Evolutionary conservation across 2,888 invertebrate species (phyloP), one percentile per base, ranked within the genome.

Genomic region (Mayetiola destructor): DNA sequence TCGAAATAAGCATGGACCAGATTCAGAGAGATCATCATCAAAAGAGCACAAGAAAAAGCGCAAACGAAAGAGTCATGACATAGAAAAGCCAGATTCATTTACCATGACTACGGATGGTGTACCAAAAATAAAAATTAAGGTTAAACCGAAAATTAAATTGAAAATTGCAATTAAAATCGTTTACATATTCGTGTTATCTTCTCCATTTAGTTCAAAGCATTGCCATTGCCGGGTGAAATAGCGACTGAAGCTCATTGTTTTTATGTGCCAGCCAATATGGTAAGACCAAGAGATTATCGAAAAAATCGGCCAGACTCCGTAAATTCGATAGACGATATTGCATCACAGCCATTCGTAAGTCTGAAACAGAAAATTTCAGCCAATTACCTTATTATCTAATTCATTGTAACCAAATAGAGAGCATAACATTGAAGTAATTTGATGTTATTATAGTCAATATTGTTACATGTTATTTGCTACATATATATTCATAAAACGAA

Each of bases 201-300:
- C 5, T 23, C 21, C 8, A 20, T 20, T 20, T 55, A 64, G 62
- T 70, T 73, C 36, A 72, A 72, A 62, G 68, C 70, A 6, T 59
- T 72, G 20, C 70, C 71, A 21, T 60, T 70, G 56, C 72, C 72
- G 0, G 71, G 71, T 16, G 71, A 88, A 65, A 86, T 85, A 18
- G 86, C 85, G 58, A 88, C 88, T 1, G 85, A 84, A 66, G 84
- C 85, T 0, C 85, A 86, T 66, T 82, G 86, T 75, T 87, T 87
- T 67, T 84, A 85, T 66, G 84, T 85, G 10, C 82, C 83, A 1
- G 82, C 83, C 6, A 83, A 58, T 52, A 58, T 56, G 56, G 56
- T 58, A 52, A 53, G 57, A 40, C 36, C 56, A 36, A n/a, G 53
- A 53, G 20, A 53, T 18, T 18, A 69, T 56, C 20, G 30, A 16